Conservation (phyloP, 2,113 vertebrate species). For the Parus major region DNA sequence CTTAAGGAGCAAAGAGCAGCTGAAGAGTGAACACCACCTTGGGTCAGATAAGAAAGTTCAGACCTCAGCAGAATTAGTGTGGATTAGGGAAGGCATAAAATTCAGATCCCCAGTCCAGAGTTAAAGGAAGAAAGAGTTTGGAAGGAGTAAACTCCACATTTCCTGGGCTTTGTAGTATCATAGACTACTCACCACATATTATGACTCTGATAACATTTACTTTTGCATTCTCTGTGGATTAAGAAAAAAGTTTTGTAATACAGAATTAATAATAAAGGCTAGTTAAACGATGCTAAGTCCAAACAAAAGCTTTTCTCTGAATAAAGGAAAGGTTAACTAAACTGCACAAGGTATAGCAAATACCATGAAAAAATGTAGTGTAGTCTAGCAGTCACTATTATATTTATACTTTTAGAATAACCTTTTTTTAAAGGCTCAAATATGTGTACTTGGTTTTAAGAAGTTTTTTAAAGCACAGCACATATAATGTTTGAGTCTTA, state of each 20-base stretch:
- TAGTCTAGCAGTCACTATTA: neutral
- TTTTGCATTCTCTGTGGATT: neutral
- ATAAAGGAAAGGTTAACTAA: slow-evolving; percentile 44
- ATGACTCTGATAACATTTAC: slow-evolving; percentile 5
- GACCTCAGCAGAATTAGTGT: neutral
- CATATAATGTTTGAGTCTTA: neutral
- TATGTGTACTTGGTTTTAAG: neutral
- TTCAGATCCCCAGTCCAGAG: rapidly evolving
- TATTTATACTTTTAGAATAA: neutral
- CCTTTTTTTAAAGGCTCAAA: neutral
- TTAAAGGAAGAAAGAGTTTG: neutral
- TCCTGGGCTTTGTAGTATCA: neutral
- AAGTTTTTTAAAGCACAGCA: neutral
- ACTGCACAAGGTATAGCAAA: slow-evolving; percentile 3
- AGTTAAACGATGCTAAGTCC: neutral
- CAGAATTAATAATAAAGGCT: neutral
- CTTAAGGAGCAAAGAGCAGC: neutral
- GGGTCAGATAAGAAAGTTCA: neutral
- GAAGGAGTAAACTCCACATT: neutral
- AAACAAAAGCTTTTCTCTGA: neutral
- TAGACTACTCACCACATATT: neutral
- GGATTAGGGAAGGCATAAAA: neutral
- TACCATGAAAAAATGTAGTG: neutral
- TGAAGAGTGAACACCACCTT: neutral
- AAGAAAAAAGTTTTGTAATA: neutral